Base-by-base conservation (phyloP, 35 echinoderm and acorn worm genomes). In the Apostichopus japonicus region DNA sequence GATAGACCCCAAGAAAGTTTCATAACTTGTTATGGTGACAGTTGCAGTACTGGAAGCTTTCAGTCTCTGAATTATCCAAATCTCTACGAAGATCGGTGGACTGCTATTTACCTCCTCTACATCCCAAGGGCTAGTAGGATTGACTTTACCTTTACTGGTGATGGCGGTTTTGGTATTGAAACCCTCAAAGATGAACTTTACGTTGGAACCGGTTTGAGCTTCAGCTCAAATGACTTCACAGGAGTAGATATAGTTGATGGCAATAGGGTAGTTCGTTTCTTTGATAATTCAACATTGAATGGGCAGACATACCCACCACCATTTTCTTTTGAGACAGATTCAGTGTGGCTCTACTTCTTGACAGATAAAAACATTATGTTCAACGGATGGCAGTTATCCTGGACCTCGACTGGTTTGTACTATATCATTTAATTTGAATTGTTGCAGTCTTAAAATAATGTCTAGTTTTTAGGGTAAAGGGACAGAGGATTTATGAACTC, bases 161-260 rank as follows among this genome's bases (percentile, higher is more conserved):
- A 25, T 25, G 21, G 75, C 4, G 82, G 51, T 27, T 95, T 95
- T 59, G 92, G 92, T 1, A 79, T 95, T 83, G 94, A 95, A 90
- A 53, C 77, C 8, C 52, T 86, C 54, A 95, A 95, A 86, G 94
- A 95, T 86, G 94, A 95, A 23, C 77, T 95, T 24, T 95, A 95
- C 77, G 87, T 95, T 70, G 94, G 91, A 11, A 79, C 75, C 16
- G 92, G 94, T 19, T 56, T 95, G 77, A 89, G 5, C 4, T 72
- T 72, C 61, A 7, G 23, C 22, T 1, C 1, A 21, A 0, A 0
- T 25, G 86, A 89, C 61, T 11, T 89, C 25, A 44, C 14, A 6
- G 86, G 86, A 24, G 51, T 10, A 73, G 63, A 89, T 63, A 89
- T 89, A 33, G 0, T 52, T 27, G 62, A 51, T 16, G 11, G 7